Evolutionary conservation across 2,888 invertebrate genomes (phyloP).

Genomic region (Crematogaster levior): DNA sequence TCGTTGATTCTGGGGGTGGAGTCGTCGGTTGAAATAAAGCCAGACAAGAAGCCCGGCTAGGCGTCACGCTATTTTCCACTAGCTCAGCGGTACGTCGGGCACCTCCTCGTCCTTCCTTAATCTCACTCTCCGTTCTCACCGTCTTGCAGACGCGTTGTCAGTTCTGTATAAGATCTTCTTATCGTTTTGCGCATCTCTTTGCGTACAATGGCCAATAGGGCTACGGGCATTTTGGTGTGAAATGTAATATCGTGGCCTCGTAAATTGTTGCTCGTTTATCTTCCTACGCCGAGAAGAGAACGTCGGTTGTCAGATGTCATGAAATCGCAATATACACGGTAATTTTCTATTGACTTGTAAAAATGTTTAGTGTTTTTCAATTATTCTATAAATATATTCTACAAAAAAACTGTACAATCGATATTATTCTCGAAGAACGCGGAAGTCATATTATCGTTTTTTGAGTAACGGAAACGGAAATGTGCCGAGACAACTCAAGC

Average conservation of each 20-base stretch:
- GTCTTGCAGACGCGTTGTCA: constrained; percentile 30
- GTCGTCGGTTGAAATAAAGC: constrained; percentile 55
- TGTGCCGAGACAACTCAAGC: constrained; percentile 25
- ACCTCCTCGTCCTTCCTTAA: constrained; percentile 35
- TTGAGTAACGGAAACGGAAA: constrained; percentile 23
- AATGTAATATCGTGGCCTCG: constrained; percentile 30
- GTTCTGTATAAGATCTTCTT: constrained; percentile 45
- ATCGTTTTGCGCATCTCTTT: constrained; percentile 51
- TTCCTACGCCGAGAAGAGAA: constrained; percentile 29
- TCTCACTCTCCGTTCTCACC: constrained; percentile 44
- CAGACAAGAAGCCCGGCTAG: constrained; percentile 38
- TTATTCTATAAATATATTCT: neutral
- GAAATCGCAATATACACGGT: constrained; percentile 12
- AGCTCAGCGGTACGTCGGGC: constrained; percentile 63
- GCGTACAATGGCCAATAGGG: constrained; percentile 47
- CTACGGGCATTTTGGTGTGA: constrained; percentile 22
- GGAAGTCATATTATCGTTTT: constrained; percentile 22
- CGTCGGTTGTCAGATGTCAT: neutral
- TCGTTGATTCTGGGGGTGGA: constrained; percentile 39
- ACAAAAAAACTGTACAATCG: neutral
- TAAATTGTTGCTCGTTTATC: constrained; percentile 46
- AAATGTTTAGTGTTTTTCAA: neutral
- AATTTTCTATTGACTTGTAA: constrained; percentile 15
- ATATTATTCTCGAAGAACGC: neutral
- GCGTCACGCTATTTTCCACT: constrained; percentile 77